phyloP scores from a whole-genome alignment of 2,113 vertebrate species.

The Syngnathus scovelli region DNA sequence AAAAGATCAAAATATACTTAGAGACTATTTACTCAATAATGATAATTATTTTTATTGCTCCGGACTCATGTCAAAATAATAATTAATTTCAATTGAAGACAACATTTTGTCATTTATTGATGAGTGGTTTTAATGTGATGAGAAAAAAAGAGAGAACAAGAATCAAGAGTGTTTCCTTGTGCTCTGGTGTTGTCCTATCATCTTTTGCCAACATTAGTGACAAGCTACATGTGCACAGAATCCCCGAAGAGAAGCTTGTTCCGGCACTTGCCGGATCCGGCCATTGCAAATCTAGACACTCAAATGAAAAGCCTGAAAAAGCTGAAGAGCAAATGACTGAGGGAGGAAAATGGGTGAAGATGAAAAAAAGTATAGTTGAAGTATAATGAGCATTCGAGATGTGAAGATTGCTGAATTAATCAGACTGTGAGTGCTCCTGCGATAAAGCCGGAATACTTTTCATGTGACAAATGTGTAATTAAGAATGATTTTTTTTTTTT shows the following conservation, averaged over 20 bases:
- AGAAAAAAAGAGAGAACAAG: constrained; percentile 39
- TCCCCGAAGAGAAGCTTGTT: constrained; percentile 51
- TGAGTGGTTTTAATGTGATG: constrained; percentile 16
- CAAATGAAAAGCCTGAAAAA: constrained; percentile 59
- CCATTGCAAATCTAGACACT: constrained; percentile 55
- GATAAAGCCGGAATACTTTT: constrained; percentile 65
- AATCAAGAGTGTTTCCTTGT: constrained; percentile 39
- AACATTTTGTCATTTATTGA: neutral
- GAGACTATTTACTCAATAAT: neutral
- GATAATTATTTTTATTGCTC: neutral
- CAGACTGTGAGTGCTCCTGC: constrained; percentile 59
- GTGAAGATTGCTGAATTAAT: constrained; percentile 67
- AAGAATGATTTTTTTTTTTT: constrained; percentile 64
- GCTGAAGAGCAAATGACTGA: constrained; percentile 53
- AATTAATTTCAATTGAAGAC: neutral
- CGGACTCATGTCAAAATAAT: neutral
- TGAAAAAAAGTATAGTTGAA: constrained; percentile 60
- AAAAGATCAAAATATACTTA: too few relatives aligned
- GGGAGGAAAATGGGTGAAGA: constrained; percentile 41
- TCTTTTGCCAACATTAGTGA: constrained; percentile 54
- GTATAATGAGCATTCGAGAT: constrained; percentile 70
- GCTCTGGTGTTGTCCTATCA: constrained; percentile 53
- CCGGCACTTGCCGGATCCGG: constrained; percentile 54
- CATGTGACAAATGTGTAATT: constrained; percentile 78
- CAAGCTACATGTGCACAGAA: constrained; percentile 51